A percentile compares a stretch with the other conserved stretches of the same genome.
Conservation (phyloP, 2,797 vertebrate genomes). For the Acomys russatus region DNA sequence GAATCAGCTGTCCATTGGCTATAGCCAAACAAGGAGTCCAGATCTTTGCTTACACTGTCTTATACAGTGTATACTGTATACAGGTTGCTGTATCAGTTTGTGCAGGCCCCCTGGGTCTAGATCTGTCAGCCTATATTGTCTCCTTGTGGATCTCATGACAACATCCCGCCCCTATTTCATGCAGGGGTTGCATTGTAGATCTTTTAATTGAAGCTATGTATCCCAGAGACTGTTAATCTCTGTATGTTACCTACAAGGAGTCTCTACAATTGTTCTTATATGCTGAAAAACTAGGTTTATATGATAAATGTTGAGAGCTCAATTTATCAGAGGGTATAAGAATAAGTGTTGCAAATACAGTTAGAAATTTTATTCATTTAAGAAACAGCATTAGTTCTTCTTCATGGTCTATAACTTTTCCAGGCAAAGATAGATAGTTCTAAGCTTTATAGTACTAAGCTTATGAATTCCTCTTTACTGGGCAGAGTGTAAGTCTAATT, state of each 20-base stretch:
- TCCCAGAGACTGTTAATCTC: not conserved
- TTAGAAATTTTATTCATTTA: not conserved
- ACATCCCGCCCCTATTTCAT: not conserved
- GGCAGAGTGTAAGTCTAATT: not conserved
- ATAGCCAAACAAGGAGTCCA: too few species aligned
- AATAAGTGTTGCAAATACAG: not conserved
- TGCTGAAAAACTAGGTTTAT: accelerated
- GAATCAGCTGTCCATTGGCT: too few species aligned
- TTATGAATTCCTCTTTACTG: too few species aligned
- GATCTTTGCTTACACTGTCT: too few species aligned
- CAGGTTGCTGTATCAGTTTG: too few species aligned
- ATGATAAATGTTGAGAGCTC: not conserved
- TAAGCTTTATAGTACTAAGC: not conserved
- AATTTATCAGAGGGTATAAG: too few species aligned
- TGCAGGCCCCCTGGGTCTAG: too few species aligned
- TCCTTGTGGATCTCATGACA: too few species aligned
- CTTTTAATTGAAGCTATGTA: not conserved
- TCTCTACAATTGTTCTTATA: not conserved
- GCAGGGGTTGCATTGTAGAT: not conserved
- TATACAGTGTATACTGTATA: too few species aligned
- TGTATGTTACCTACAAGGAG: not conserved
- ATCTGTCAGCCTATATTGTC: too few species aligned
- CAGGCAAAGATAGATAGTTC: not conserved
- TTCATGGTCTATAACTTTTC: not conserved
- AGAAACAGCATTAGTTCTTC: not conserved